Conservation (phyloP, 1,140 invertebrate species). For the Phymorhynchus buccinoides region DNA sequence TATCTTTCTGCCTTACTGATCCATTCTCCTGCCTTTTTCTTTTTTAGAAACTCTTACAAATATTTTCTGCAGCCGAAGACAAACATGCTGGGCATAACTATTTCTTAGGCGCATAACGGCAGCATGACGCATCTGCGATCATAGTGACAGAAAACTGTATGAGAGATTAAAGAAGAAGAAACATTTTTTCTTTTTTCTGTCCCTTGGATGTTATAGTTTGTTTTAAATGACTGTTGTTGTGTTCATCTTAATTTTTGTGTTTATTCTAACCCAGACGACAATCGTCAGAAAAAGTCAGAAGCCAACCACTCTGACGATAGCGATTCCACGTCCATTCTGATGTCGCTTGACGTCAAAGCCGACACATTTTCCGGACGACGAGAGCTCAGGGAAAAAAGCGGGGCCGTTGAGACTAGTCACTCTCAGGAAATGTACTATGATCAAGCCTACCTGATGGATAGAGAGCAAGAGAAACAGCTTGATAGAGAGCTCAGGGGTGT, state of each 20-base stretch:
- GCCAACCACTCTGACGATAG: constrained; percentile 37
- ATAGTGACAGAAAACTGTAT: too few relatives aligned
- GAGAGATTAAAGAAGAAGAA: too few relatives aligned
- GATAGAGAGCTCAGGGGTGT: constrained; percentile 33
- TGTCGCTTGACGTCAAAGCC: constrained; percentile 6
- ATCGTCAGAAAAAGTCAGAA: constrained; percentile 16
- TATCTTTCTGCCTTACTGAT: too few relatives aligned
- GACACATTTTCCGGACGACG: neutral
- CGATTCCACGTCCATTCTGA: constrained; percentile 39
- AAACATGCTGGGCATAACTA: too few relatives aligned
- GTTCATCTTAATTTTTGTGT: neutral
- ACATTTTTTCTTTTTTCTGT: neutral
- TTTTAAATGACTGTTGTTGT: too few relatives aligned
- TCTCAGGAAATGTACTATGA: constrained; percentile 17
- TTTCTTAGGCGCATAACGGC: too few relatives aligned
- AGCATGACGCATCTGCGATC: too few relatives aligned
- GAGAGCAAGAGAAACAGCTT: neutral
- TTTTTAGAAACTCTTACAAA: too few relatives aligned
- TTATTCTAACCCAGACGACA: neutral
- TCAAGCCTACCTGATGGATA: constrained; percentile 5
- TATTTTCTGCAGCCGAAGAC: too few relatives aligned
- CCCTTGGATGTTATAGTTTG: neutral
- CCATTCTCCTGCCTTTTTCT: too few relatives aligned
- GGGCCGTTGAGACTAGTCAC: neutral
- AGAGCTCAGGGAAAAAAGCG: neutral